phyloP scores from a whole-genome alignment of 2,797 vertebrate species.

The Crossoptilon crossoptilon region DNA sequence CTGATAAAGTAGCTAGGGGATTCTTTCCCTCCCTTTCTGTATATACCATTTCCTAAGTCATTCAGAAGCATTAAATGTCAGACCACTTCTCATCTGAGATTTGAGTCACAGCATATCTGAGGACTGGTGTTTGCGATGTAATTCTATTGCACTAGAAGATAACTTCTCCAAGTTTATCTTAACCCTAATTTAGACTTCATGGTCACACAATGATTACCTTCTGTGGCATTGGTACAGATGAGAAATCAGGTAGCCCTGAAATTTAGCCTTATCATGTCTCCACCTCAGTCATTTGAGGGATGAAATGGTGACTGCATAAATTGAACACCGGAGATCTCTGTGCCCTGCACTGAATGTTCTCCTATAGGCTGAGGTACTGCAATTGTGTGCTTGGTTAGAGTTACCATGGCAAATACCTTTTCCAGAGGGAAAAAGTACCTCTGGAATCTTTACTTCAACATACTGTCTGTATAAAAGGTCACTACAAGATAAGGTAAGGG shows the following conservation, averaged over 20 bases:
- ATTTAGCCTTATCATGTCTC: not conserved
- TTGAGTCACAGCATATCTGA: constrained; percentile 37
- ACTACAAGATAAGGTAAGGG: not conserved
- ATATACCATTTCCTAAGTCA: not conserved
- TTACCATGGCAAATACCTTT: not conserved
- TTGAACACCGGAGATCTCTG: rapidly evolving
- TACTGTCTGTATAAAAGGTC: not conserved
- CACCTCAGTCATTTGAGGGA: not conserved
- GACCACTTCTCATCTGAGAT: not conserved
- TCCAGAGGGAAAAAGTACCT: not conserved
- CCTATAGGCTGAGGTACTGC: not conserved
- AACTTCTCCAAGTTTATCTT: constrained; percentile 67
- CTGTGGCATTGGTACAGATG: not conserved
- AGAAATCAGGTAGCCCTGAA: not conserved
- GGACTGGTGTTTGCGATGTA: constrained; percentile 39
- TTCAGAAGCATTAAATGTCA: constrained; percentile 47
- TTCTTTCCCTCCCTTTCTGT: not conserved
- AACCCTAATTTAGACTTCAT: constrained; percentile 32
- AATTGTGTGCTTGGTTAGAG: not conserved
- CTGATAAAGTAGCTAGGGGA: not conserved
- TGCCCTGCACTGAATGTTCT: not conserved
- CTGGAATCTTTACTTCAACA: not conserved
- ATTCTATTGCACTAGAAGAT: constrained; percentile 50
- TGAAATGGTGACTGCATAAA: not conserved
- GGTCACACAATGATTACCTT: constrained; percentile 48